Evolutionary conservation across 2,888 invertebrate genomes (phyloP), one percentile per base, ranked within the genome.

Genomic region (Listrodromus nycthemerus): DNA sequence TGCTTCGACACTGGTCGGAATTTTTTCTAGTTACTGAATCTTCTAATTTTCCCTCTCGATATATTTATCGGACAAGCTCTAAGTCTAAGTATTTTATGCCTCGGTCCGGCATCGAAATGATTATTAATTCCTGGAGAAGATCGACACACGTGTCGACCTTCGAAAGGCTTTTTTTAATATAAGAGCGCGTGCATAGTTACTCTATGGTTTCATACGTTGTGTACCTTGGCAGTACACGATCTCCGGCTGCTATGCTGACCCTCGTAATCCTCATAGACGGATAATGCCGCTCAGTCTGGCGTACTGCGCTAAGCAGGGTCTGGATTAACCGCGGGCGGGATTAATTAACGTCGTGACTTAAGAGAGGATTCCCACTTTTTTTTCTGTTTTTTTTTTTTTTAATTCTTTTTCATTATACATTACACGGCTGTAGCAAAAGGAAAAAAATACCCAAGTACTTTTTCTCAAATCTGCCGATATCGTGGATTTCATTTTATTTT

Each of bases 261-360:
- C 69, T 24, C 50, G 16, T 70, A 24, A 61, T 61, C 21, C 33
- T 21, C 21, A 21, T 33, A 45, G 61, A 6, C 33, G 21, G 33
- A 63, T 48, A 30, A 45, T 67, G 27, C 19, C 3, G 30, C 30
- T 58, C n/a, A 67, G 63, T 75, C 52, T 45, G 27, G 55, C 41
- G 55, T 27, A 10, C n/a, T 33, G 27, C 13, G 30, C n/a, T 55
- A 52, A 41, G 13, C 19, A 41, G 58, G 48, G 16, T n/a, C 13
- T 13, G 41, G 19, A 41, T 41, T 41, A 41, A 13, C 41, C 41
- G 3, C 41, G 41, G 37, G 27, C 45, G 5, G 48, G 69, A 70
- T 78, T 78, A 50, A 78, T 63, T 70, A 48, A 69, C 48, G 19
- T 58, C 24, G n/a, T 33, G 50, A 70, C 33, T 45, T 55, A 10